Evolutionary conservation across 2,113 vertebrate species (phyloP).

Genomic region (Empidonax traillii): DNA sequence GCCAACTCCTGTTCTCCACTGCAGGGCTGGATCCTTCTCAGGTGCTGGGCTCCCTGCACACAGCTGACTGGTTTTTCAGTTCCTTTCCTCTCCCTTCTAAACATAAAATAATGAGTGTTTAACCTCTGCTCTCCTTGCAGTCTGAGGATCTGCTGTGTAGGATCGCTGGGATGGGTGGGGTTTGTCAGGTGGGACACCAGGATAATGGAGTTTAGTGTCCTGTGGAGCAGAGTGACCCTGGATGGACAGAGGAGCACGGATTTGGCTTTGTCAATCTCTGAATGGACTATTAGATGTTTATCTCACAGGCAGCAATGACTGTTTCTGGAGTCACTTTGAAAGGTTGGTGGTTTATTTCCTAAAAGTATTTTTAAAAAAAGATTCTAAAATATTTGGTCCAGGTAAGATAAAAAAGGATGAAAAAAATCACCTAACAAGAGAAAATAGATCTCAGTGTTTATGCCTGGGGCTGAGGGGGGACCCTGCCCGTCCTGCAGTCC

Average conservation of each 20-base stretch:
- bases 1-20: neutral
- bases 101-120: neutral
- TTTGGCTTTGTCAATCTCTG: neutral
- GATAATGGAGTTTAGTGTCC: neutral
- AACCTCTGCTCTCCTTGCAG: neutral
- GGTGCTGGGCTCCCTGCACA: neutral
- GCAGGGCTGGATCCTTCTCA: neutral
- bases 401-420: neutral
- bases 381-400: neutral
- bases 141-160: too few species aligned
- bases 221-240: neutral
- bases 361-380: neutral
- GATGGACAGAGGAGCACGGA: neutral
- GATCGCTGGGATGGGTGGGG: neutral
- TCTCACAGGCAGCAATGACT: neutral
- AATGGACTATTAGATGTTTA: accelerated
- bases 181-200: neutral
- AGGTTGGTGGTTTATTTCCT: neutral
- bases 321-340: neutral
- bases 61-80: neutral
- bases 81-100: neutral
- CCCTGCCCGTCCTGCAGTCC: accelerated
- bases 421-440: neutral
- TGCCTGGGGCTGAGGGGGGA: neutral
- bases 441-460: neutral